Base-by-base conservation (phyloP, 2,888 invertebrate genomes). In the Aporophyla nigra region DNA sequence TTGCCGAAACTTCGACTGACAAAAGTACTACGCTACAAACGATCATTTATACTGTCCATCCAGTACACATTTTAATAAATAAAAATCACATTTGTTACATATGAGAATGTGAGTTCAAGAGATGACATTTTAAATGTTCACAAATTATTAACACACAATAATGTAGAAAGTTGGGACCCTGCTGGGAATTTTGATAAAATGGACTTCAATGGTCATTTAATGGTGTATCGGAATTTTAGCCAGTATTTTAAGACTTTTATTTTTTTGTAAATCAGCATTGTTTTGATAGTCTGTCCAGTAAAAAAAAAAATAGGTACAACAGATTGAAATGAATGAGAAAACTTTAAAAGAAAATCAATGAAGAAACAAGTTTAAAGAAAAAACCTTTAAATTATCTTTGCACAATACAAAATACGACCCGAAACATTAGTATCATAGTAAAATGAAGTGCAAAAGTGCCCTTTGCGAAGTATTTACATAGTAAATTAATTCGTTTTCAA, bases 401-500 rank as follows among this genome's bases (percentile, higher is more conserved):
- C n/a, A 49, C 58, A 75, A 76, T 33, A 24, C 54, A 67, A 69
- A 62, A 70, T 56, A 71, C 19, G n/a, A 43, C 46, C 58, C 43
- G 56, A 80, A 80, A 72, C 77, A 80, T 80, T 59, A 59, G 72
- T 66, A 58, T 71, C 62, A 78, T 78, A 74, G 69, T 70, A 71
- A 82, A 80, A 77, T 70, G 27, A 75, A 82, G 67, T 86, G 68
- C 80, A 81, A 80, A 83, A 82, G 71, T 74, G 76, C 69, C 79
- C 76, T 84, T 75, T 71, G 68, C 65, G 43, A 51, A 68, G 69
- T 77, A 89, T 89, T 89, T 86, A 80, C 90, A 89, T 89, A 89
- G 80, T 88, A 89, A 86, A 89, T 89, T 88, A 87, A 89, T 88
- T 82, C 79, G 61, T 82, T 85, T 84, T 84, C 78, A 85, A 86